Base-by-base conservation (phyloP, 2,888 invertebrate species). In the Empis stercorea region DNA sequence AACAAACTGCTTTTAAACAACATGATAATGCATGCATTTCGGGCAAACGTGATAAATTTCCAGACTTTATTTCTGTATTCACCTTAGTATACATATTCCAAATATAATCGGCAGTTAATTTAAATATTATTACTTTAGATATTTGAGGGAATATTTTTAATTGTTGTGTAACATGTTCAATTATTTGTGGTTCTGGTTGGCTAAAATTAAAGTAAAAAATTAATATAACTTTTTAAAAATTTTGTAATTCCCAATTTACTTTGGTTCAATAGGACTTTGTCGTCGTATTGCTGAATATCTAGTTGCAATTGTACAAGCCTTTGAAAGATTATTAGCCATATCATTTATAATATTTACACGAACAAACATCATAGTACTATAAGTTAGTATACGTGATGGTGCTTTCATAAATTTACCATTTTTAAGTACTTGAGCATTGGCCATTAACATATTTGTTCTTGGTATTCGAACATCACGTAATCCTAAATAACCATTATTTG, bases 101-200 rank as follows among this genome's bases (percentile, higher is more conserved):
- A 40, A 91, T 73, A 76, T 84, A 82, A 46, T 75, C 75, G 0
- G 87, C 83, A 37, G 80, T 78, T 54, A 85, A 76, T 39, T 77
- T 75, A 61, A 87, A 84, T 0, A 88, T 89, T 63, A 91, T 84
- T 30, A 81, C 80, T 2, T 85, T 75, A 1, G 93, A 85, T 45
- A 95, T 76, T 57, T 81, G 76, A 0, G 94, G 86, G 57, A 96
- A 83, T 23, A 97, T 66, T 68, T 94, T 94, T 63, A 91, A 81
- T 64, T 95, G 95, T 62, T 97, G 96, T 0, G 94, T 93, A 52
- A 89, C 80, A 63, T 89, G 97, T 62, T 96, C 92, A 51, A 97
- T 69, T 56, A 97, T 88, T 68, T 92, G 89, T 0, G 87, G 84
- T 64, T 95, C 95, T 0, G 82, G 82, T 55, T 80, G 79, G 46